Percentiles rank a stretch among this genome's conserved stretches.
phyloP scores from a whole-genome alignment of 2,113 vertebrate species.

The Pongo pygmaeus region DNA sequence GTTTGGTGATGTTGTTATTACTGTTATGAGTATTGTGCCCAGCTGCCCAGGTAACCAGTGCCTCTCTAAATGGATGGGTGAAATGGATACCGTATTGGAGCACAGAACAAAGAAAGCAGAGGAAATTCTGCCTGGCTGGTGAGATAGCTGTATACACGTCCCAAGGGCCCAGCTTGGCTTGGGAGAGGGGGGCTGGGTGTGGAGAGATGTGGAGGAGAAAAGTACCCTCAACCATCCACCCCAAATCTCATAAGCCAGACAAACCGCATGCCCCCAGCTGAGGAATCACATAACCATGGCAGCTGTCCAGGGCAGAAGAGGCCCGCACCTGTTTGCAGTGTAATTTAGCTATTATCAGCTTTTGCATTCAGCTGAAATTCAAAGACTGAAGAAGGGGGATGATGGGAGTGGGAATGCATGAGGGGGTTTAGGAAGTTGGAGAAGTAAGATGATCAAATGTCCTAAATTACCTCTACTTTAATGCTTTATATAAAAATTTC shows the following conservation, averaged over 20 bases:
- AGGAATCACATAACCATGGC: constrained; percentile 46
- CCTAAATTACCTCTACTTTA: constrained; percentile 74
- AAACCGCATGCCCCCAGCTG: constrained; percentile 2
- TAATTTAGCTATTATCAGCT: constrained; percentile 33
- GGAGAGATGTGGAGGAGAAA: not conserved
- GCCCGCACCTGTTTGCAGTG: constrained; percentile 79
- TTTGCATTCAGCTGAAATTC: constrained; percentile 74
- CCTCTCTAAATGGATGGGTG: not conserved
- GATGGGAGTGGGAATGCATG: not conserved
- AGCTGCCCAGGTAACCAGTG: not conserved
- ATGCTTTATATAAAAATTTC: constrained; percentile 69
- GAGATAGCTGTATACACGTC: not conserved
- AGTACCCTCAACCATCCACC: not conserved
- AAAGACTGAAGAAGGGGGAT: constrained; percentile 37
- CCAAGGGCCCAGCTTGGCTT: not conserved
- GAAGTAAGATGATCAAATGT: constrained; percentile 56
- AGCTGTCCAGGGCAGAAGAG: constrained; percentile 63
- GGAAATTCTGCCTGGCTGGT: not conserved
- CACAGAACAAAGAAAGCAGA: not conserved
- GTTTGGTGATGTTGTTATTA: not conserved
- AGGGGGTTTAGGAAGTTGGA: not conserved
- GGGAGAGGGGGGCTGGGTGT: accelerated
- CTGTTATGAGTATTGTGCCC: accelerated
- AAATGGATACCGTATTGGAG: not conserved
- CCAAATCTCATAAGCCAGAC: not conserved